A percentile compares a stretch with the other conserved stretches of the same genome.
These are phyloP conservation scores for Lepidocyrtinus sp. DNA, from an alignment of 2,888 invertebrate species.

Conservation along the genomic window DNA sequence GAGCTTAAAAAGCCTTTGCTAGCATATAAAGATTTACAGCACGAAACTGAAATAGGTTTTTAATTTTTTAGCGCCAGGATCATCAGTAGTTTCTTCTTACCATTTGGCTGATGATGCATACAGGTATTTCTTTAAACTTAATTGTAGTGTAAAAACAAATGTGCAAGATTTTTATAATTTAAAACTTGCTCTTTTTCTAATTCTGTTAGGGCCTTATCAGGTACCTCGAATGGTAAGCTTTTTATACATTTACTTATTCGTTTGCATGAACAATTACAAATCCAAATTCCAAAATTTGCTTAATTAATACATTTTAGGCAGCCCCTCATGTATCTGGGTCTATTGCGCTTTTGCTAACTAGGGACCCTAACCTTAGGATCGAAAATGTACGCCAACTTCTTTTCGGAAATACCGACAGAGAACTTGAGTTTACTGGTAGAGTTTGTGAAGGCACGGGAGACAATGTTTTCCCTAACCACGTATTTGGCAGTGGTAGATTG, in stretches of 20 bases:
- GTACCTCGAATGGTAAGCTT: constrained; percentile 45
- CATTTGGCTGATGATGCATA: constrained; percentile 48
- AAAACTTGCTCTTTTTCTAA: neutral
- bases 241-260: no score
- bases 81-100: constrained; percentile 46
- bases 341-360: constrained; percentile 40
- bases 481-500: constrained; percentile 43
- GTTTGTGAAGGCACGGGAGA: constrained; percentile 29
- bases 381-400: constrained; percentile 14
- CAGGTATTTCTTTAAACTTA: no score
- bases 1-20: neutral
- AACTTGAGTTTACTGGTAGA: constrained; percentile 27
- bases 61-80: constrained; percentile 50
- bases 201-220: constrained; percentile 22
- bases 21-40: neutral
- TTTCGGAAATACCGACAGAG: constrained; percentile 10
- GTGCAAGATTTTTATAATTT: no score
- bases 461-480: constrained; percentile 43
- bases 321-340: constrained; percentile 52
- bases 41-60: neutral
- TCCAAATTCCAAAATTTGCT: no score
- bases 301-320: no score
- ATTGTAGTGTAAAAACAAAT: no score
- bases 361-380: constrained; percentile 1
- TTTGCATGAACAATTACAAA: no score